phyloP scores from a whole-genome alignment of 2,113 vertebrate species.

The Uria lomvia region DNA sequence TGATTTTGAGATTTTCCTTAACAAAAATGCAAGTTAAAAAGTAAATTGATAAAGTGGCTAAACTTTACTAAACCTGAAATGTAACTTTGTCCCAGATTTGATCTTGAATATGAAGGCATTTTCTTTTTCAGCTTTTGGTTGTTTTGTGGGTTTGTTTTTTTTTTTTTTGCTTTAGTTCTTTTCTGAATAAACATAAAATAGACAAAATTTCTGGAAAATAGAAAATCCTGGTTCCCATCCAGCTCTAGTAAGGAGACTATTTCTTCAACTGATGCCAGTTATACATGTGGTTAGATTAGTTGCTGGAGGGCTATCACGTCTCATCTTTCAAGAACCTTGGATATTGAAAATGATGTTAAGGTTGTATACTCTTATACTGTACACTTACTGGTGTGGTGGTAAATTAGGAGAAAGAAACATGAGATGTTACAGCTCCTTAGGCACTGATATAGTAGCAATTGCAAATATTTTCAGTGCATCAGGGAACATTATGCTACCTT shows the following conservation, averaged over 20 bases:
- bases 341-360: neutral
- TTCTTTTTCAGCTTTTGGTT: neutral
- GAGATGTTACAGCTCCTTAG: neutral
- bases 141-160: neutral
- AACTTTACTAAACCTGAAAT: neutral
- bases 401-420: neutral
- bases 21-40: neutral
- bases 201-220: neutral
- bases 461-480: neutral
- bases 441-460: neutral
- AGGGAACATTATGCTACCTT: neutral
- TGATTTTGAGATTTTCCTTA: neutral
- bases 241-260: neutral
- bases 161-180: neutral
- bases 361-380: neutral
- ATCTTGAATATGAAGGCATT: neutral
- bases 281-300: neutral
- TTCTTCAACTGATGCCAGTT: neutral
- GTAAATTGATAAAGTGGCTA: rapidly evolving
- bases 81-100: neutral
- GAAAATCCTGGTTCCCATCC: neutral
- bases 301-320: neutral
- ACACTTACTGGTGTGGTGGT: neutral
- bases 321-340: neutral
- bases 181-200: neutral